These are phyloP conservation scores for Hyppa rectilinea DNA, from an alignment of 2,888 invertebrate genomes.

Conservation along the genomic window DNA sequence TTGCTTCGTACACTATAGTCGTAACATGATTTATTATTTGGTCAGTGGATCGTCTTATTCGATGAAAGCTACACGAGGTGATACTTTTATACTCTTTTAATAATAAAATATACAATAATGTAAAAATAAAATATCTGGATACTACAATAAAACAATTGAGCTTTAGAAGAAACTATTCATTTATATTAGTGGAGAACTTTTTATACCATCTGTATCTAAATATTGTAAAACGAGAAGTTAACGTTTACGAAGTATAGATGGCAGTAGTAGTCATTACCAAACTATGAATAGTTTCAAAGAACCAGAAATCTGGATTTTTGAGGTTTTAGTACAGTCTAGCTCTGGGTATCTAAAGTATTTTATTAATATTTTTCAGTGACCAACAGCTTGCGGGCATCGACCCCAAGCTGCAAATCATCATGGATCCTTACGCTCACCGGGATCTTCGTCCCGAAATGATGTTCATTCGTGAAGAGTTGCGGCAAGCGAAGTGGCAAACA, in stretches of 20 bases:
- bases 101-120: too few relatives aligned
- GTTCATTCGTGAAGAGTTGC: constrained; percentile 85
- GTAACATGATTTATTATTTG: not conserved
- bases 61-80: not conserved
- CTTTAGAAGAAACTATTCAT: not conserved
- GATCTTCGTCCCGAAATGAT: constrained; percentile 87
- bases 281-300: not conserved
- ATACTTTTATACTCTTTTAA: too few relatives aligned
- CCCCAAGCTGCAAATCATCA: constrained; percentile 77
- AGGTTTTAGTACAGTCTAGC: not conserved
- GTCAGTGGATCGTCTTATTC: too few relatives aligned
- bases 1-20: not conserved
- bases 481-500: constrained; percentile 85
- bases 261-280: not conserved
- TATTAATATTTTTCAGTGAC: constrained; percentile 70
- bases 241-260: constrained; percentile 15
- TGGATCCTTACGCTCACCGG: constrained; percentile 83
- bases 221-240: not conserved
- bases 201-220: not conserved
- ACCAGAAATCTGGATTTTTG: not conserved
- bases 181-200: not conserved
- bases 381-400: constrained; percentile 83
- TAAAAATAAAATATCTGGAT: not conserved
- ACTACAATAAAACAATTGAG: not conserved
- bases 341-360: not conserved